phyloP scores from a whole-genome alignment of 2,797 vertebrate species.

The Thamnophis elegans region DNA sequence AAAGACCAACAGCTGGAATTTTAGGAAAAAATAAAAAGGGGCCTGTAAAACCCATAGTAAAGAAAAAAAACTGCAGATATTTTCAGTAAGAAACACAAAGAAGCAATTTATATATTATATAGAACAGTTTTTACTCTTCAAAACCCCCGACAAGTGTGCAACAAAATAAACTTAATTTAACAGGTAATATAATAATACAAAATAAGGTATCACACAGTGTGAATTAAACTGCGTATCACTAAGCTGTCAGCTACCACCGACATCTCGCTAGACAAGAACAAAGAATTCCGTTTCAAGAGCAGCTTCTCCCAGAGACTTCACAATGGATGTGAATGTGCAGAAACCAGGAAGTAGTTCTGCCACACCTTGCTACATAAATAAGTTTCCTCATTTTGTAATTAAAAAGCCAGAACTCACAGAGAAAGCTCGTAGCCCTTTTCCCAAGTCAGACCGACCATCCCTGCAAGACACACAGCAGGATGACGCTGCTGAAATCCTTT shows the following conservation, averaged over 20 bases:
- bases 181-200: not conserved
- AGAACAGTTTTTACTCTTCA: not conserved
- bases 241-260: not conserved
- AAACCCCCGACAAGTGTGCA: not conserved
- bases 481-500: not conserved
- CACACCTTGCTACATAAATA: not conserved
- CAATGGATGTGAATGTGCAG: not conserved
- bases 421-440: not conserved
- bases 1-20: not conserved
- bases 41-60: not conserved
- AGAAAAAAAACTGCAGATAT: not conserved
- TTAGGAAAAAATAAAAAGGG: not conserved
- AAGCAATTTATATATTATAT: not conserved
- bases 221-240: not conserved
- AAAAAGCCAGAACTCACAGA: not conserved
- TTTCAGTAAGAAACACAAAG: not conserved
- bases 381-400: not conserved
- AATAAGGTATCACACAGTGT: not conserved
- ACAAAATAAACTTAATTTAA: not conserved
- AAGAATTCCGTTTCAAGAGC: not conserved
- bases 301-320: not conserved
- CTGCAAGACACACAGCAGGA: accelerated
- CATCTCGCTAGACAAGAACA: not conserved
- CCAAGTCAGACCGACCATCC: not conserved
- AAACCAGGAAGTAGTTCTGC: accelerated